Percentiles rank a stretch among this genome's conserved stretches.
These are phyloP conservation scores for Melanotaenia boesemani DNA, from an alignment of 2,797 vertebrate species.

Conservation along the genomic window DNA sequence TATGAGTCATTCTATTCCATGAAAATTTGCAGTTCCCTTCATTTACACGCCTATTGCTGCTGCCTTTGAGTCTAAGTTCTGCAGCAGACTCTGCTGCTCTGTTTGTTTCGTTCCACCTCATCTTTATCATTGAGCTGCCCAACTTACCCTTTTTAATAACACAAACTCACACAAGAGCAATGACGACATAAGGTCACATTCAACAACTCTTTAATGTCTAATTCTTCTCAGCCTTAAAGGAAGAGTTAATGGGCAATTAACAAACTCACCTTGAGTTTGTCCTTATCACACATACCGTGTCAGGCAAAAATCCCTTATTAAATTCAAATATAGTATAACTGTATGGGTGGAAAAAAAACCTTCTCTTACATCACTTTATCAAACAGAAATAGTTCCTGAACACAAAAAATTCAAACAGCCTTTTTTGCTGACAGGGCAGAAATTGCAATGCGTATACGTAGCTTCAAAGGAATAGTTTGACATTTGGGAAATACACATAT, in stretches of 20 bases:
- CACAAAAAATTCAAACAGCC: constrained; percentile 1
- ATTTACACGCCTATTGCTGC: constrained; percentile 49
- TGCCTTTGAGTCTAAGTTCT: constrained; percentile 37
- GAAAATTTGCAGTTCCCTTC: constrained; percentile 42
- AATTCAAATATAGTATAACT: constrained; percentile 3
- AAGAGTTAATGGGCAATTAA: constrained; percentile 18
- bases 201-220: constrained; percentile 29
- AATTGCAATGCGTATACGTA: not conserved
- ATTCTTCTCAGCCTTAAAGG: constrained; percentile 25
- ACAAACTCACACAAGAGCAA: constrained; percentile 54
- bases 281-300: constrained; percentile 13
- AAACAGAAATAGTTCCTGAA: not conserved
- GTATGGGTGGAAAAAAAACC: not conserved
- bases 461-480: not conserved
- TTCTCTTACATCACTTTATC: not conserved
- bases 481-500: not conserved
- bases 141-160: constrained; percentile 47
- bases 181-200: constrained; percentile 36
- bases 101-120: constrained; percentile 35
- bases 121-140: constrained; percentile 50
- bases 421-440: not conserved
- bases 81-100: constrained; percentile 37
- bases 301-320: constrained; percentile 2
- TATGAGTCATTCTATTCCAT: constrained; percentile 41
- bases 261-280: constrained; percentile 47